Conservation (phyloP, 2,797 vertebrate genomes). For the Enteromius fasciolatus region DNA sequence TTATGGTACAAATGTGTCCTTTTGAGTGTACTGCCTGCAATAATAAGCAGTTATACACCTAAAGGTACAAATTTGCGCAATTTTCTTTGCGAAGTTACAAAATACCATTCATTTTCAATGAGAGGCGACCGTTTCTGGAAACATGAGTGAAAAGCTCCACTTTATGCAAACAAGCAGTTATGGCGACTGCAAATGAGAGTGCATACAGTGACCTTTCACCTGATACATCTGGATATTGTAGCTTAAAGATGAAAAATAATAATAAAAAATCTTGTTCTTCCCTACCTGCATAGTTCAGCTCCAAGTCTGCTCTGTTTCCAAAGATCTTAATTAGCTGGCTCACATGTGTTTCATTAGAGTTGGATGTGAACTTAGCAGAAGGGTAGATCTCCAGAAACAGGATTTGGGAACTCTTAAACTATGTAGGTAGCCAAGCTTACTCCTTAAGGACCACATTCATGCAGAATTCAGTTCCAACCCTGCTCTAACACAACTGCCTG, state of each 20-base stretch:
- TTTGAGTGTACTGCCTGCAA: background rate
- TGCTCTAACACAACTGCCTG: background rate
- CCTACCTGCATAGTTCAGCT: background rate
- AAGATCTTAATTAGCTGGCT: background rate
- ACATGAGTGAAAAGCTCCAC: background rate
- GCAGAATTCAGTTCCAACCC: background rate
- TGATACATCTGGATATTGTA: background rate
- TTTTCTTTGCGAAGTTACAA: background rate
- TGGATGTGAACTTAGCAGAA: background rate
- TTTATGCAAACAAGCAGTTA: background rate
- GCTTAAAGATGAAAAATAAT: too few species aligned
- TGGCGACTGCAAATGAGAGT: background rate
- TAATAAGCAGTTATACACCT: background rate
- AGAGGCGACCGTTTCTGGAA: background rate
- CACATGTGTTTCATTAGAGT: background rate
- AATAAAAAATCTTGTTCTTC: background rate
- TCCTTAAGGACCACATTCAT: background rate
- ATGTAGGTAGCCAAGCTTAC: background rate
- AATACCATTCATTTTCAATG: background rate
- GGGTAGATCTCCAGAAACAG: background rate
- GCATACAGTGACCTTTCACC: background rate
- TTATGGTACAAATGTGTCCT: background rate
- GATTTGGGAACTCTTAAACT: background rate
- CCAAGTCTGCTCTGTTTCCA: background rate
- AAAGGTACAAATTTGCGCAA: background rate